These are phyloP conservation scores for Chironomus riparius DNA, from an alignment of 2,888 invertebrate genomes.

Conservation along the genomic window DNA sequence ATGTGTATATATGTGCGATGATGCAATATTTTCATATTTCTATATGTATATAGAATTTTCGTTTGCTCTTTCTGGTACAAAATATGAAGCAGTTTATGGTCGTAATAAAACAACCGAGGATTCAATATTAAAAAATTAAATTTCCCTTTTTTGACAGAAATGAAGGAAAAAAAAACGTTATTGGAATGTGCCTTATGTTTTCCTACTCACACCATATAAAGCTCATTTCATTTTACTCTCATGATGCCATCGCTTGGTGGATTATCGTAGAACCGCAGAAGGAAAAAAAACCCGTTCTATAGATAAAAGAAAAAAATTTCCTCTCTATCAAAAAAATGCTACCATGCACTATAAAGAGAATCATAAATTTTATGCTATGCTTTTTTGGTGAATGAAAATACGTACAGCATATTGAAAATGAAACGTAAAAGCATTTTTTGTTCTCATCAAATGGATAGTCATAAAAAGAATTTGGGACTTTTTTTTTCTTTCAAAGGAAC, in stretches of 20 bases:
- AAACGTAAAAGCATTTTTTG: background rate
- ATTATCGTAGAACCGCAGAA: background rate
- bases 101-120: slow-evolving; percentile 8
- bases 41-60: background rate
- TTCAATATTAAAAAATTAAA: slow-evolving; percentile 10
- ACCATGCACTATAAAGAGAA: background rate
- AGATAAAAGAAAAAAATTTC: background rate
- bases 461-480: background rate
- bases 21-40: background rate
- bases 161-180: background rate
- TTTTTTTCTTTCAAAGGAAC: too few relatives aligned
- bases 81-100: slow-evolving; percentile 2
- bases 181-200: slow-evolving; percentile 2
- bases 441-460: background rate
- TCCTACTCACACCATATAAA: background rate
- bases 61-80: too few relatives aligned
- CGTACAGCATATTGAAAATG: background rate
- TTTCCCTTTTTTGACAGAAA: slow-evolving; percentile 1
- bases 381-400: background rate
- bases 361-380: background rate
- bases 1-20: background rate
- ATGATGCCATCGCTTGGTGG: background rate
- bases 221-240: background rate
- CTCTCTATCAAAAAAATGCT: background rate
- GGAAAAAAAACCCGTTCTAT: background rate